Evolutionary conservation across 2,113 vertebrate genomes (phyloP).

Genomic region (Oncorhynchus keta): DNA sequence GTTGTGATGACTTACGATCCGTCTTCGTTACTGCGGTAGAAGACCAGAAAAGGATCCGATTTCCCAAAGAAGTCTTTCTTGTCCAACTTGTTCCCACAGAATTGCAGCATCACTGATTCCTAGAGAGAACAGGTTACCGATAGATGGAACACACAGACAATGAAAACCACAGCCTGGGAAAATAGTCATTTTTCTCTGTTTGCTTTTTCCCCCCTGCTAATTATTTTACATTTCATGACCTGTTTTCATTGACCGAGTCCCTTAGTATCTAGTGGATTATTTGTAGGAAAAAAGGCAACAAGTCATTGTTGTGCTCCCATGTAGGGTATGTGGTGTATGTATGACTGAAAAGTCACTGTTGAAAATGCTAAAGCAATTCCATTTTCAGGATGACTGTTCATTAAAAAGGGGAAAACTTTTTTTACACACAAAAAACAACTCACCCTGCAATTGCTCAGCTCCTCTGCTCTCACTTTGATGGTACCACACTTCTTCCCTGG

Average conservation of each 20-base stretch:
- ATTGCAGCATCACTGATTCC: slow-evolving; percentile 89
- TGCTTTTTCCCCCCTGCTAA: too few relatives aligned
- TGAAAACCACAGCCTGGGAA: background rate
- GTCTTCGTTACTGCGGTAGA: slow-evolving; percentile 88
- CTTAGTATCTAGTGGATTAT: too few relatives aligned
- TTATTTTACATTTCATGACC: too few relatives aligned
- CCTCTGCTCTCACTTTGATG: slow-evolving; percentile 90
- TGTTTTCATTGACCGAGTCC: too few relatives aligned
- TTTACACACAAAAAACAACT: slow-evolving; percentile 37
- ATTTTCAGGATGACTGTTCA: too few relatives aligned
- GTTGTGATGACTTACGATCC: slow-evolving; percentile 86
- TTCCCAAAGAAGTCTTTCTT: slow-evolving; percentile 95
- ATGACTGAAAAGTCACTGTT: background rate
- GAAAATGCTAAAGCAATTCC: background rate
- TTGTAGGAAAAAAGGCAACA: too few relatives aligned
- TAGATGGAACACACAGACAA: slow-evolving; percentile 8
- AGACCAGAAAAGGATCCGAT: slow-evolving; percentile 89
- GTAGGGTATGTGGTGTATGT: background rate
- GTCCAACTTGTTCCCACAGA: slow-evolving; percentile 90
- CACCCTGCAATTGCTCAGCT: slow-evolving; percentile 92
- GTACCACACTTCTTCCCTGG: slow-evolving; percentile 93
- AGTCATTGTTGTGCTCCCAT: too few relatives aligned
- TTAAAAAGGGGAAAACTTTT: background rate
- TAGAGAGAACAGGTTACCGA: slow-evolving; percentile 41
- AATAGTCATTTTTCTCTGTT: background rate